Evolutionary conservation across 2,888 invertebrate species (phyloP), one percentile per base, ranked within the genome.

Genomic region (Sphecodes monilicornis): DNA sequence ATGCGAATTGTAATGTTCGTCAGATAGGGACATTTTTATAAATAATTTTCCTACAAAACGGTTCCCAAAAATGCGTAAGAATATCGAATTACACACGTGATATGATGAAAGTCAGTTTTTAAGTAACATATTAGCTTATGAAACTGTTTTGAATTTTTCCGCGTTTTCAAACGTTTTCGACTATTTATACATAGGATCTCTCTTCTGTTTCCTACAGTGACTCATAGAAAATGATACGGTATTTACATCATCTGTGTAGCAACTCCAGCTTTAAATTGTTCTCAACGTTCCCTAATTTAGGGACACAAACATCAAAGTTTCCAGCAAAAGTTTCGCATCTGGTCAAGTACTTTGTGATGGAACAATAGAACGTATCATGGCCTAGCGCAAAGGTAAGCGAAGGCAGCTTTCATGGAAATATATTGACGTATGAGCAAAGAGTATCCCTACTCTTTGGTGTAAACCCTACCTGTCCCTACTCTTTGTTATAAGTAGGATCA

Each of bases 391-490:
- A 54, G 8, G 46, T 32, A 39, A 66, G 70, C 29, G 41, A 43
- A 82, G 18, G 64, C 43, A n/a, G 16, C 41, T 75, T 71, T 54
- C 2, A 43, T 69, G 41, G 41, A 41, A 64, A 46, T 70, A 16
- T 26, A n/a, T 39, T 5, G 22, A 81, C n/a, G 26, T 36, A 72
- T n/a, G n/a, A n/a, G n/a, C n/a, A n/a, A n/a, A n/a, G n/a, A n/a
- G n/a, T n/a, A n/a, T n/a, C n/a, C n/a, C n/a, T n/a, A n/a, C n/a
- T n/a, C n/a, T n/a, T n/a, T n/a, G n/a, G n/a, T n/a, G n/a, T n/a
- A n/a, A n/a, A n/a, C n/a, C n/a, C n/a, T n/a, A n/a, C n/a, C n/a
- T n/a, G n/a, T n/a, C n/a, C n/a, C n/a, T n/a, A n/a, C n/a, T n/a
- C n/a, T n/a, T n/a, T n/a, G n/a, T n/a, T n/a, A n/a, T 4, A 54